phyloP scores from a whole-genome alignment of 2,113 vertebrate genomes.

The Illadopsis cleaveri region DNA sequence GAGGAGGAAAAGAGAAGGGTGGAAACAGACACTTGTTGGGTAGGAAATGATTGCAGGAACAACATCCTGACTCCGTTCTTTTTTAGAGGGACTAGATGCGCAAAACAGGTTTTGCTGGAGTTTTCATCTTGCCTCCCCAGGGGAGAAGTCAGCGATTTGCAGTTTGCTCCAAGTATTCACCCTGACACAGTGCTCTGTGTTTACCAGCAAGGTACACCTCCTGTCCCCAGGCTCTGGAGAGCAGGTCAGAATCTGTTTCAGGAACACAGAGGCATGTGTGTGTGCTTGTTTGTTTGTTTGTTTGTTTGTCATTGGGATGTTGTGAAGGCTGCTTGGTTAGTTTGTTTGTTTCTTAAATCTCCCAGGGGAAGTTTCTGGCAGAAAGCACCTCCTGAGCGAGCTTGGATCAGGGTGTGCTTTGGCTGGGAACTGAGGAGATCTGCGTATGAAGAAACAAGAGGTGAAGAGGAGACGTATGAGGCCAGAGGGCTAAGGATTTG shows the following conservation, averaged over 20 bases:
- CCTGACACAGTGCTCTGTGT: neutral
- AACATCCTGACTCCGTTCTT: neutral
- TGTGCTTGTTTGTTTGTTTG: neutral
- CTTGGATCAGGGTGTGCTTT: neutral
- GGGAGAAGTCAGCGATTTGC: neutral
- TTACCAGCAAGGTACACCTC: neutral
- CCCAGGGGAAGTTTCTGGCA: constrained; percentile 52
- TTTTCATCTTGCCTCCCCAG: neutral
- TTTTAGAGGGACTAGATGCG: neutral
- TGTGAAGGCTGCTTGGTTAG: constrained; percentile 26
- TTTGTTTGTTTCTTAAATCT: constrained; percentile 61
- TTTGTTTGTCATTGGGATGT: constrained; percentile 15
- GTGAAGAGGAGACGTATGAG: constrained; percentile 22
- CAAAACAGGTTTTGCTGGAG: neutral
- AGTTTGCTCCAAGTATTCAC: neutral
- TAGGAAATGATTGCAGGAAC: neutral
- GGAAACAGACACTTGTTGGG: neutral
- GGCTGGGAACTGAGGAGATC: constrained; percentile 5
- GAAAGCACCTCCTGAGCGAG: constrained; percentile 17
- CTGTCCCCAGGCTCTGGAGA: neutral
- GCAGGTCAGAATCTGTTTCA: neutral
- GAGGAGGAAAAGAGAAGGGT: neutral
- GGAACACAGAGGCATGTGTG: neutral
- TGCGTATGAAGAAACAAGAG: constrained; percentile 16
- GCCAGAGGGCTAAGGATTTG: constrained; percentile 16